Evolutionary conservation across 2,113 vertebrate genomes (phyloP), one percentile per base, ranked within the genome.

Genomic region (Abramis brama): DNA sequence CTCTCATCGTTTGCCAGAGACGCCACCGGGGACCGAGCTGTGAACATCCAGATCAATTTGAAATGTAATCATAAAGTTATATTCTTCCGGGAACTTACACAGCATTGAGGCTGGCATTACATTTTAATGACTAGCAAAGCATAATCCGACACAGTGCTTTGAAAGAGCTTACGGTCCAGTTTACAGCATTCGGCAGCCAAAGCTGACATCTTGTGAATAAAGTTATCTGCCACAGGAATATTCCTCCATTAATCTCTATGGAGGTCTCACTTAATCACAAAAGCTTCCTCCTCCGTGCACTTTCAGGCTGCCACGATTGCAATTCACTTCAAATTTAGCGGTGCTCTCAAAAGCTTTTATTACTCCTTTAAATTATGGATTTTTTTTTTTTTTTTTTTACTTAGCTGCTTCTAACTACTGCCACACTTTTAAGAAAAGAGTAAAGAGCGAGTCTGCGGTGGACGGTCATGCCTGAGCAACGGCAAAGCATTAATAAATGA

Each of bases 31-130:
- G 50, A 68, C 36, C 39, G 27, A 84, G 47, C 15, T n/a, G 74
- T 73, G 45, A 83, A 86, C 25, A 59, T 82, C 75, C 86, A 86
- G 79, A 85, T 86, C 81, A 78, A 84, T 86, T 83, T 84, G 70
- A 87, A 87, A 89, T 82, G 59, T 82, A 88, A 86, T 86, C 86
- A 86, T 84, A 77, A 84, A 87, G 80, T 87, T 83, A 50, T 86
- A 47, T 84, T 84, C 84, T 86, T 86, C 87, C 71, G 84, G 79
- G 88, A 87, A 86, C 83, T 81, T 89, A 50, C 77, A n/a, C 64
- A 82, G 78, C 79, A n/a, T 64, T 77, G 64, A 80, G 45, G 30
- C 59, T 76, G 60, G 82, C 78, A 52, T 89, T 88, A 85, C 85
- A 85, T 86, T 89, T 87, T 85, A 89, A 89, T 88, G 87, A 89